Conservation (phyloP, 1,140 invertebrate species). For the Rhopalosiphum padi region DNA sequence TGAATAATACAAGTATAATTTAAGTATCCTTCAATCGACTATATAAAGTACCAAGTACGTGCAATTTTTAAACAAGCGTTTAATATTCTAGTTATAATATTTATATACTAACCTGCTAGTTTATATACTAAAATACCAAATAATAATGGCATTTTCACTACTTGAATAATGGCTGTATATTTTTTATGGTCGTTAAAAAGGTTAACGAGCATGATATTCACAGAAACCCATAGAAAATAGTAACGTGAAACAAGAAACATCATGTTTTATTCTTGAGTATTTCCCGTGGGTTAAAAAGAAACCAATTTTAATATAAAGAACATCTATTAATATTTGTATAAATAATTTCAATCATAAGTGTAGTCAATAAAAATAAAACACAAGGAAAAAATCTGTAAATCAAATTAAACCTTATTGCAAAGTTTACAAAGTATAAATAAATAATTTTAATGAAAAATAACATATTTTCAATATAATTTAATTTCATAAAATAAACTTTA, state of each 20-base stretch:
- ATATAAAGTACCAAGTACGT: neutral
- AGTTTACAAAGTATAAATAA: neutral
- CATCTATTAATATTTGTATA: conserved; percentile 2
- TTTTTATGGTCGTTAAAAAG: conserved; percentile 43
- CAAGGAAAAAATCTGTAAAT: neutral
- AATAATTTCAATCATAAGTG: neutral
- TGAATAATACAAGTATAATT: neutral
- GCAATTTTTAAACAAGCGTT: neutral
- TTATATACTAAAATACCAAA: conserved; percentile 23
- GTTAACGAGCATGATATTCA: conserved; percentile 29
- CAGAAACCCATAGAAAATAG: neutral
- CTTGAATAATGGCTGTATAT: neutral
- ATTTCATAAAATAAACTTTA: neutral
- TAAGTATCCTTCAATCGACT: neutral
- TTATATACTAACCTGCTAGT: neutral
- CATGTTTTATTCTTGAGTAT: conserved; percentile 14
- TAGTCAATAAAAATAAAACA: neutral
- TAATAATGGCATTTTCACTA: neutral
- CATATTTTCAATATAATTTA: neutral
- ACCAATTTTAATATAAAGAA: conserved; percentile 11
- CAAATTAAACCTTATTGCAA: neutral
- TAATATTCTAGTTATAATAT: conserved; percentile 30
- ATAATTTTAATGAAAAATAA: neutral
- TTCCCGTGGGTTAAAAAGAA: neutral
- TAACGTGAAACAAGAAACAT: conserved; percentile 18